Conservation (phyloP, 2,113 vertebrate species). For the Carassius auratus region DNA sequence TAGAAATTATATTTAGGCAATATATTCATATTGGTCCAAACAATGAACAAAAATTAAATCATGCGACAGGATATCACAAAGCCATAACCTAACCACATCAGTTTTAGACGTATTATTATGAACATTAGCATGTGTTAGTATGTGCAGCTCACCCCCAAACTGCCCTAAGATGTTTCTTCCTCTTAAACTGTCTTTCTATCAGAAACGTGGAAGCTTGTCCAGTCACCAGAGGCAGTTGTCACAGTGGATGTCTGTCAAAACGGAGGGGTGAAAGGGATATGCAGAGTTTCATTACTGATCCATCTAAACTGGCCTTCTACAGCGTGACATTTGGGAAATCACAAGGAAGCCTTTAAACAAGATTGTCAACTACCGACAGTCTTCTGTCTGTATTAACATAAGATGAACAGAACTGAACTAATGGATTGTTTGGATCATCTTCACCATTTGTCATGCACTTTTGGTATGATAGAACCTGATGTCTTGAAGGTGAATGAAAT, state of each 20-base stretch:
- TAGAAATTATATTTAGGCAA: background rate
- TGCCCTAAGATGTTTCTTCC: conserved; percentile 10
- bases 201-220: conserved; percentile 9
- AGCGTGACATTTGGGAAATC: conserved; percentile 47
- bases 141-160: background rate
- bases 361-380: background rate
- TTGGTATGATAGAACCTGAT: background rate
- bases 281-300: conserved; percentile 42
- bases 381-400: conserved; percentile 38
- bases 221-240: conserved; percentile 12
- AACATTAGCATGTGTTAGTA: background rate
- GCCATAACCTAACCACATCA: background rate
- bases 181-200: background rate
- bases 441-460: background rate
- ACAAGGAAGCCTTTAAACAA: conserved; percentile 24
- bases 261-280: background rate
- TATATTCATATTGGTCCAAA: background rate
- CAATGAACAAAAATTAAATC: background rate
- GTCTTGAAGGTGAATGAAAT: background rate
- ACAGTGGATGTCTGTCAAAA: conserved; percentile 3
- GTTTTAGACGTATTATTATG: background rate
- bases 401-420: background rate
- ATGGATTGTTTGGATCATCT: background rate
- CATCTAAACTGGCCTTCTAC: conserved; percentile 26
- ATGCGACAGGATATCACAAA: background rate